Percentiles rank a stretch among this genome's conserved stretches.
These are phyloP conservation scores for Hestina assimilis DNA, from an alignment of 1,140 invertebrate species.

Conservation along the genomic window DNA sequence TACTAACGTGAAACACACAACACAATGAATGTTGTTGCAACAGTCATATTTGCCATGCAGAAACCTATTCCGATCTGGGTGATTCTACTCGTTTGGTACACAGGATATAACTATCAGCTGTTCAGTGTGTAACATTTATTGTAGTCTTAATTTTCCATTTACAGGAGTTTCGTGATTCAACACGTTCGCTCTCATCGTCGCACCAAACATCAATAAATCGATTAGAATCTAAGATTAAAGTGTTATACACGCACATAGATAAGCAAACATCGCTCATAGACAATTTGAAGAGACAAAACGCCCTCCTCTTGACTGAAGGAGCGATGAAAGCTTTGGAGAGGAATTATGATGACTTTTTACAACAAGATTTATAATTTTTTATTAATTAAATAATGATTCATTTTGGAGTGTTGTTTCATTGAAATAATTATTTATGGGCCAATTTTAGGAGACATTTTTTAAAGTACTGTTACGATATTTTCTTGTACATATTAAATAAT, in stretches of 20 bases:
- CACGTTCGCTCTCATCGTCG: conserved; percentile 33
- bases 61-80: no score
- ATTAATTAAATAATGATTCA: no score
- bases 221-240: conserved; percentile 40
- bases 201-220: conserved; percentile 44
- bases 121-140: not conserved
- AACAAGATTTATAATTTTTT: not conserved
- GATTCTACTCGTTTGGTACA: no score
- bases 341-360: conserved; percentile 21
- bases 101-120: not conserved
- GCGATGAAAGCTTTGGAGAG: conserved; percentile 40
- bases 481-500: no score
- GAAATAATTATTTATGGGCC: no score
- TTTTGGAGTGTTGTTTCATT: no score
- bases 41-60: no score
- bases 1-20: no score
- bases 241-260: conserved; percentile 29
- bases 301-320: conserved; percentile 37
- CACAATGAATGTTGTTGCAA: no score
- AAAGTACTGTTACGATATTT: no score
- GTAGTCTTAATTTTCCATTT: no score
- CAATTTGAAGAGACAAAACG: conserved; percentile 53
- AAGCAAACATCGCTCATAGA: conserved; percentile 47
- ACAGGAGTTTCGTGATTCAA: not conserved
- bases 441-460: no score